A percentile compares a stretch with the other conserved stretches of the same genome.
Conservation (phyloP, 53 echinoderm and acorn worm genomes). For the Echinarachnius parma region DNA sequence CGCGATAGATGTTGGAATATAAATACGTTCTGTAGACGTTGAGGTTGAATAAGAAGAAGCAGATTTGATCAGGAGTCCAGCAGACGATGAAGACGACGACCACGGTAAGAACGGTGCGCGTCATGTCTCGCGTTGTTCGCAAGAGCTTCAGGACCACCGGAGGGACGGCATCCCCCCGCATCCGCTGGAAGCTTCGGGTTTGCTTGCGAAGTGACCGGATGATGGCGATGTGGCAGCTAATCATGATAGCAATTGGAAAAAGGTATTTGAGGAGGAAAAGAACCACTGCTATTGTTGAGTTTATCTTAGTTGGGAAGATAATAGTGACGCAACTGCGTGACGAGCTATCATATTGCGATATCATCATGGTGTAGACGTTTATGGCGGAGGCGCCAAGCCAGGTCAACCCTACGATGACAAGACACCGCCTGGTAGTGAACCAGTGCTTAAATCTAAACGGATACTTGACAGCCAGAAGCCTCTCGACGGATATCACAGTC, state of each 20-base stretch:
- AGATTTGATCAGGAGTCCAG: conserved; percentile 36
- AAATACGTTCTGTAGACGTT: background rate
- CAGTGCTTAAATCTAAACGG: conserved; percentile 13
- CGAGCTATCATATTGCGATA: background rate
- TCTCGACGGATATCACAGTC: conserved; percentile 13
- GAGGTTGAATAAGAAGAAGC: conserved; percentile 16
- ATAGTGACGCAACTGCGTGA: background rate
- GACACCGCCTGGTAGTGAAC: background rate
- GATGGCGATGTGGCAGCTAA: conserved; percentile 3
- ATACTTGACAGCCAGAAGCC: conserved; percentile 27
- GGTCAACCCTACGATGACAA: background rate
- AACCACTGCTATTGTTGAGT: background rate
- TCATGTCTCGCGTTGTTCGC: conserved; percentile 1
- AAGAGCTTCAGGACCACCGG: background rate
- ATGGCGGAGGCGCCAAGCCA: conserved; percentile 9
- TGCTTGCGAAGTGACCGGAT: background rate
- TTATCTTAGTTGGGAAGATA: background rate
- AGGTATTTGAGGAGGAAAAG: conserved; percentile 21
- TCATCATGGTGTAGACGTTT: background rate
- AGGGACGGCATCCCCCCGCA: background rate
- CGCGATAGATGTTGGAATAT: conserved; percentile 5
- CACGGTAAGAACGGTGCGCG: conserved; percentile 10
- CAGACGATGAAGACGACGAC: conserved; percentile 22
- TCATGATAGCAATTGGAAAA: conserved; percentile 13
- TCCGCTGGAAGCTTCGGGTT: conserved; percentile 3